Percentiles rank a stretch among this genome's conserved stretches.
Conservation (phyloP, 2,888 invertebrate genomes). For the Sminthurides aquaticus region DNA sequence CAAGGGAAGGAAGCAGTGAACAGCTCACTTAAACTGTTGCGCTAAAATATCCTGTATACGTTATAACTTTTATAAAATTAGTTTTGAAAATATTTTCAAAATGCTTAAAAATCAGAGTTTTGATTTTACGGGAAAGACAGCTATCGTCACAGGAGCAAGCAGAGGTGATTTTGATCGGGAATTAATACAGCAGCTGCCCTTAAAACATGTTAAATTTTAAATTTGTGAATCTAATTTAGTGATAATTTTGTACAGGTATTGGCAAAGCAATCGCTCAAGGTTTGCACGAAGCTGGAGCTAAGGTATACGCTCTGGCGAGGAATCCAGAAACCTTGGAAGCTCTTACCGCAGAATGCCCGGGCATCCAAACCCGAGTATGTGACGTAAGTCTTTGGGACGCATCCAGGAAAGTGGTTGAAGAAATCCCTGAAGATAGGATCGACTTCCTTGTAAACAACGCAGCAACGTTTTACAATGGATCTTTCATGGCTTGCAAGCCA, state of each 20-base stretch:
- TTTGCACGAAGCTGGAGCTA: conserved; percentile 1
- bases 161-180: background rate
- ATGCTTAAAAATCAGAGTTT: no score
- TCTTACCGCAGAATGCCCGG: background rate
- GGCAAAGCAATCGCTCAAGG: background rate
- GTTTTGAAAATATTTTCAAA: no score
- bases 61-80: no score
- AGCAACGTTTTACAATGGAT: background rate
- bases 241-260: background rate
- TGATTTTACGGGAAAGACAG: background rate
- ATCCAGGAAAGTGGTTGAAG: background rate
- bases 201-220: no score
- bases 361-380: background rate
- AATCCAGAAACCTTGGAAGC: background rate
- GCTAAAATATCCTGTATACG: no score
- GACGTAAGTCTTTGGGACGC: background rate
- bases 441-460: conserved; percentile 1
- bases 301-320: background rate
- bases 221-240: no score
- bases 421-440: background rate
- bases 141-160: background rate
- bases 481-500: background rate
- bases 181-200: no score
- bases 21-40: no score
- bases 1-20: no score